Evolutionary conservation across 1,140 invertebrate genomes (phyloP).

Genomic region (Agraylea sexmaculata): DNA sequence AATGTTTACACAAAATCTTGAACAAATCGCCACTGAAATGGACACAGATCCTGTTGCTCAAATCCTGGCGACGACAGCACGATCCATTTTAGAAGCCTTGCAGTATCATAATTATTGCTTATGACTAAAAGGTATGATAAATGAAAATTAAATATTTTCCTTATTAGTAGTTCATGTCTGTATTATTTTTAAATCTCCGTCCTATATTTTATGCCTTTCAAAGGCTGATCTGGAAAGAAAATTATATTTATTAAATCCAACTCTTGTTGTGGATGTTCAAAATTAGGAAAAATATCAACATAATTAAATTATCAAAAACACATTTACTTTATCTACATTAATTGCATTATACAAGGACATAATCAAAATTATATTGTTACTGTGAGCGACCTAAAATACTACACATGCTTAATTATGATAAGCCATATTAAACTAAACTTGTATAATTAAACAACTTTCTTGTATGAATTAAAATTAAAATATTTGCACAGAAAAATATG

Average conservation of each 20-base stretch:
- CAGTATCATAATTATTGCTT: not conserved
- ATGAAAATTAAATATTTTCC: not conserved
- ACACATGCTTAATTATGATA: too few species aligned
- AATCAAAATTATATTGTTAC: too few species aligned
- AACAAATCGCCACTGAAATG: not conserved
- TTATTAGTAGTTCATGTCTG: not conserved
- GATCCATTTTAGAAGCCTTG: slow-evolving; percentile 14
- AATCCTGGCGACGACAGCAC: slow-evolving; percentile 11
- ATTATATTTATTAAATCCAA: not conserved
- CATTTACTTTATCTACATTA: too few species aligned
- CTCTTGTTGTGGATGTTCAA: too few species aligned
- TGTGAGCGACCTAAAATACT: too few species aligned
- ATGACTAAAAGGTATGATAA: not conserved
- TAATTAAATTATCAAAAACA: too few species aligned
- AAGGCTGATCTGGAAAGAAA: not conserved
- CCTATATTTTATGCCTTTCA: not conserved
- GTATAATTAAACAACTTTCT: too few species aligned
- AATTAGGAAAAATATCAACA: too few species aligned
- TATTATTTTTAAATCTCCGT: not conserved
- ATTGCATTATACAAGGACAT: too few species aligned
- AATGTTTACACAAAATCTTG: not conserved
- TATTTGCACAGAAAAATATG: too few species aligned
- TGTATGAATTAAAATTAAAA: too few species aligned
- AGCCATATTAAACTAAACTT: too few species aligned
- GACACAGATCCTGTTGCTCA: slow-evolving; percentile 10